These are phyloP conservation scores for Varanus salvator DNA, from an alignment of 2,113 vertebrate genomes.

Conservation along the genomic window DNA sequence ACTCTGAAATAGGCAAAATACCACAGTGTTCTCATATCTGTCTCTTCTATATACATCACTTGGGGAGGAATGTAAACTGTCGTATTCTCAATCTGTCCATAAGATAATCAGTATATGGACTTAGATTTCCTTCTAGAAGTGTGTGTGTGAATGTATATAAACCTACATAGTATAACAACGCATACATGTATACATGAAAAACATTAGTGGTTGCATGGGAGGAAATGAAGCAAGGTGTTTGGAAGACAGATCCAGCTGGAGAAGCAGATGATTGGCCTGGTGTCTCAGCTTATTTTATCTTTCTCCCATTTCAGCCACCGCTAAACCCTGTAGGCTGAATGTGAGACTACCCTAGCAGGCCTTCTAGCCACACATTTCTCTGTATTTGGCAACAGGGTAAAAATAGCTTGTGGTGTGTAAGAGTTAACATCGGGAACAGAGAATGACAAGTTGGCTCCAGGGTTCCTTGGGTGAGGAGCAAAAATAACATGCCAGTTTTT, in stretches of 20 bases:
- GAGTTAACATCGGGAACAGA: slow-evolving; percentile 32
- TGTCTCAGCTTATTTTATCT: neutral
- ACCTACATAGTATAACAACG: no score
- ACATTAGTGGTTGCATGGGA: slow-evolving; percentile 38
- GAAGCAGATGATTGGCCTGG: neutral
- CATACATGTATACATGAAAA: slow-evolving; percentile 26
- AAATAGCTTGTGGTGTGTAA: neutral
- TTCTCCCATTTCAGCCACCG: neutral
- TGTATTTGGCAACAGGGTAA: neutral
- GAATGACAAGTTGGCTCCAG: slow-evolving; percentile 29
- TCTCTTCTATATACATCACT: slow-evolving; percentile 44
- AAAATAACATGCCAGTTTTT: slow-evolving; percentile 19
- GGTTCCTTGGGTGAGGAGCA: neutral
- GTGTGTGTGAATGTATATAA: neutral
- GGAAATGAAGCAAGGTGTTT: slow-evolving; percentile 30
- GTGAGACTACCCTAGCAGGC: slow-evolving; percentile 12
- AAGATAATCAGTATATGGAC: neutral
- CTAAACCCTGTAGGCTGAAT: slow-evolving; percentile 11
- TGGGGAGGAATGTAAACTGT: slow-evolving; percentile 60
- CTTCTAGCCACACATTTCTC: slow-evolving; percentile 19
- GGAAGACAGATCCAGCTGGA: neutral
- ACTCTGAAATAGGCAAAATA: slow-evolving; percentile 68
- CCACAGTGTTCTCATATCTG: slow-evolving; percentile 61
- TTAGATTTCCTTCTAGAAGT: neutral
- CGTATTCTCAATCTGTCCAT: slow-evolving; percentile 57